These are phyloP conservation scores for Rhyacophila brunnea DNA, from an alignment of 1,140 invertebrate species.

Conservation along the genomic window DNA sequence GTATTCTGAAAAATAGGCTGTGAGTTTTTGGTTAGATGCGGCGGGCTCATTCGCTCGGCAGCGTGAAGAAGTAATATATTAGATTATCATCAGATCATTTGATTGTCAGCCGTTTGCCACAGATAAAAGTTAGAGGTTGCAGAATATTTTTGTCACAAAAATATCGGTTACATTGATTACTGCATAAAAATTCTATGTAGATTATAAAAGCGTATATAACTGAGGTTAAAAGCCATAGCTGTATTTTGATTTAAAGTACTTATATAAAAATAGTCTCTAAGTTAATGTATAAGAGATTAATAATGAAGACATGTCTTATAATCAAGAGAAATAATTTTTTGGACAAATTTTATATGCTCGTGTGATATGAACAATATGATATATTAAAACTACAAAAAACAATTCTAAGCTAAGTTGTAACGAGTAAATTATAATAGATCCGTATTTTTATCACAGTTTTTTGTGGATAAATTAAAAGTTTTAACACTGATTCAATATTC, in stretches of 20 bases:
- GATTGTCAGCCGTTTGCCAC: constrained; percentile 20
- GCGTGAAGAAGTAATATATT: not conserved
- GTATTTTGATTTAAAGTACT: not conserved
- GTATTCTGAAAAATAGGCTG: constrained; percentile 24
- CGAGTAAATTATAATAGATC: constrained; percentile 25
- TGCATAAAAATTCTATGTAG: too few species aligned
- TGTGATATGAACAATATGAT: constrained; percentile 34
- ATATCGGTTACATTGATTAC: too few species aligned
- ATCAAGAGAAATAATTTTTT: constrained; percentile 35
- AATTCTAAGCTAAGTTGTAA: constrained; percentile 32
- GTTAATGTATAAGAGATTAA: constrained; percentile 6
- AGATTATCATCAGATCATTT: not conserved
- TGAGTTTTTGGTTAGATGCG: constrained; percentile 28
- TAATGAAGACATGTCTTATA: constrained; percentile 27
- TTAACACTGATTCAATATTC: constrained; percentile 29
- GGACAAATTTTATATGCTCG: constrained; percentile 36
- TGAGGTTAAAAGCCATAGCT: too few species aligned
- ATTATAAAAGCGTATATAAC: too few species aligned
- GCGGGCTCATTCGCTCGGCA: not conserved
- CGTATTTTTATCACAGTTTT: constrained; percentile 35
- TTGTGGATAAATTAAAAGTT: constrained; percentile 31
- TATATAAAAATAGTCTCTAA: not conserved
- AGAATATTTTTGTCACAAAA: too few species aligned
- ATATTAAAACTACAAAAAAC: constrained; percentile 31
- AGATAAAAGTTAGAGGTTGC: constrained; percentile 8